Percentiles rank a stretch among this genome's conserved stretches.
Conservation (phyloP, 2,888 invertebrate genomes). For the Amiota mariae region DNA sequence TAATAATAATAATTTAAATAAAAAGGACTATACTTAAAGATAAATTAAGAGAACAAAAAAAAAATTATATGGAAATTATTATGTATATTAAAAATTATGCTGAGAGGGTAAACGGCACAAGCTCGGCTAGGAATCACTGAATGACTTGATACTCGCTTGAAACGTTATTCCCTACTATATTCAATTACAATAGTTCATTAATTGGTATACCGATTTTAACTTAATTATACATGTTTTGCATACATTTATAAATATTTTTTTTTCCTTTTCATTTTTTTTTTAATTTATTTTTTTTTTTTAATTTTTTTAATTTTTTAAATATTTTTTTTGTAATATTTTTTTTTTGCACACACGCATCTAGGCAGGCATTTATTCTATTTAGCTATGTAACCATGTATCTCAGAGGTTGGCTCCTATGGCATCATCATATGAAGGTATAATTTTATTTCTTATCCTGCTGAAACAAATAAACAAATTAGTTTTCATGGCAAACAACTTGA, state of each 20-base stretch:
- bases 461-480: slow-evolving; percentile 3
- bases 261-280: slow-evolving; percentile 7
- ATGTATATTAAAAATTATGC: neutral
- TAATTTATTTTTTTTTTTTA: slow-evolving; percentile 32
- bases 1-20: slow-evolving; percentile 16
- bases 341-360: slow-evolving; percentile 58
- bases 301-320: slow-evolving; percentile 22
- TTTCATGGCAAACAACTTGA: neutral
- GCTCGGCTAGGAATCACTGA: neutral
- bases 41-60: slow-evolving; percentile 17
- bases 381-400: slow-evolving; percentile 55
- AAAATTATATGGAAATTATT: neutral
- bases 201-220: slow-evolving; percentile 9
- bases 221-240: neutral
- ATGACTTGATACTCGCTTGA: slow-evolving; percentile 1
- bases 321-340: slow-evolving; percentile 35
- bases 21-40: neutral
- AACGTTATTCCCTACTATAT: neutral
- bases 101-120: slow-evolving; percentile 17
- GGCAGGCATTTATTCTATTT: slow-evolving; percentile 67
- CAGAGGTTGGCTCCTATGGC: slow-evolving; percentile 38
- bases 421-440: neutral
- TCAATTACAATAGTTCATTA: neutral
- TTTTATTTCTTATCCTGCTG: slow-evolving; percentile 1
- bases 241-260: neutral